Conservation (phyloP, 1,140 invertebrate genomes). For the Listronotus bonariensis region DNA sequence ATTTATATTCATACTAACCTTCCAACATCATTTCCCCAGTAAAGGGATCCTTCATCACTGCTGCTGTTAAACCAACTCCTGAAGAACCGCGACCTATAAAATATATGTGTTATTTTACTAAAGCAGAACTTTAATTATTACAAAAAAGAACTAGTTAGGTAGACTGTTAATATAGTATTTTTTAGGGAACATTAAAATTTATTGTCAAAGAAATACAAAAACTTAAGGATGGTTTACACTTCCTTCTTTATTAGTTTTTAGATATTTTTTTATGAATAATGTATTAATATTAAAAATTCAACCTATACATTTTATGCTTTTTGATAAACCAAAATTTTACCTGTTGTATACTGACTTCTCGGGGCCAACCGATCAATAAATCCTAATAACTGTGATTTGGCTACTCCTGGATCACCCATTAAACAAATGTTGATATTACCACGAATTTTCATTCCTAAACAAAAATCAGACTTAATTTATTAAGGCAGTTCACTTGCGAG, state of each 20-base stretch:
- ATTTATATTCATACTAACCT: conserved; percentile 55
- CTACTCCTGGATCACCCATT: conserved; percentile 99
- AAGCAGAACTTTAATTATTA: too few species aligned
- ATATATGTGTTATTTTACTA: conserved; percentile 86
- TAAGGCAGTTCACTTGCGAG: too few species aligned
- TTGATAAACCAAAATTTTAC: not conserved
- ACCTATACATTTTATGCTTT: too few species aligned
- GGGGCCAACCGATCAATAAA: conserved; percentile 94
- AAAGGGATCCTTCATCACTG: conserved; percentile 96
- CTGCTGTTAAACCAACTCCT: conserved; percentile 97
- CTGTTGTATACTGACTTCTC: conserved; percentile 64
- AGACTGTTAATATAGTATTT: too few species aligned
- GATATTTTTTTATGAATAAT: too few species aligned
- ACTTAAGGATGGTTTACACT: too few species aligned
- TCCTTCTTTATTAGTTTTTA: too few species aligned
- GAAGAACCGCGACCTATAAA: conserved; percentile 87
- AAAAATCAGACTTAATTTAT: too few species aligned
- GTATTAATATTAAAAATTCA: too few species aligned
- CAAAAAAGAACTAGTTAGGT: too few species aligned
- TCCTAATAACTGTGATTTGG: conserved; percentile 95
- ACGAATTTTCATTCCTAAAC: conserved; percentile 71
- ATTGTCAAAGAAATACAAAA: too few species aligned
- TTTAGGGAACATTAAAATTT: too few species aligned
- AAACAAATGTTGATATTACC: conserved; percentile 98
- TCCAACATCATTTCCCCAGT: conserved; percentile 98